Evolutionary conservation across 2,113 vertebrate genomes (phyloP), one percentile per base, ranked within the genome.

Genomic region (Percopsis transmontana): DNA sequence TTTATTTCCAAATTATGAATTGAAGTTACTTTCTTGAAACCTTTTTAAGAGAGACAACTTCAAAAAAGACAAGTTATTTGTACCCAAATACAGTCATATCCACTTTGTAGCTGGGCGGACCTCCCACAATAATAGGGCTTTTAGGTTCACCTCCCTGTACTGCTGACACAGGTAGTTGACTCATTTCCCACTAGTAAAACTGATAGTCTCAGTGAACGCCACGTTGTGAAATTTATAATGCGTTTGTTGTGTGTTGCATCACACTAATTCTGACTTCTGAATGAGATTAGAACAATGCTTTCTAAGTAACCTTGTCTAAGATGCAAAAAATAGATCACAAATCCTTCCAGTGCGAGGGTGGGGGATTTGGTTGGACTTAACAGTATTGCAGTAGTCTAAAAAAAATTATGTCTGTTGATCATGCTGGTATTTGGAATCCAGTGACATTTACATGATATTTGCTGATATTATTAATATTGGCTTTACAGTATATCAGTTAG

Each of bases 271-370:
- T 53, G 8, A 74, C 81, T 82, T 83, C 73, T 76, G 81, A 85
- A 89, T 83, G 79, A 83, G 87, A 87, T 87, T 89, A 62, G 79
- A 81, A 84, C 81, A 84, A 72, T 86, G 87, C 87, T 72, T 56
- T 71, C 81, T 83, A 74, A 85, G 81, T 85, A 87, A 84, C 85
- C 83, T 75, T 70, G 83, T 84, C 85, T 87, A 83, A 85, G 81
- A 81, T 16, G 68, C 79, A 81, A 58, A 88, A 80, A 78, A 64
- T 83, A 85, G 81, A 80, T 3, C n/a, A 52, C 6, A 11, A 85
- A 88, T 87, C 79, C 81, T 79, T 81, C 81, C 77, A 85, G 81
- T 71, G 48, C 39, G 68, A 74, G 70, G 69, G 74, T 61, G 76
- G 78, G 42, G 76, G 82, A 83, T 79, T 24, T 67, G 55, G 27